These are phyloP conservation scores for Gila robusta DNA, from an alignment of 2,797 vertebrate species.

Conservation along the genomic window DNA sequence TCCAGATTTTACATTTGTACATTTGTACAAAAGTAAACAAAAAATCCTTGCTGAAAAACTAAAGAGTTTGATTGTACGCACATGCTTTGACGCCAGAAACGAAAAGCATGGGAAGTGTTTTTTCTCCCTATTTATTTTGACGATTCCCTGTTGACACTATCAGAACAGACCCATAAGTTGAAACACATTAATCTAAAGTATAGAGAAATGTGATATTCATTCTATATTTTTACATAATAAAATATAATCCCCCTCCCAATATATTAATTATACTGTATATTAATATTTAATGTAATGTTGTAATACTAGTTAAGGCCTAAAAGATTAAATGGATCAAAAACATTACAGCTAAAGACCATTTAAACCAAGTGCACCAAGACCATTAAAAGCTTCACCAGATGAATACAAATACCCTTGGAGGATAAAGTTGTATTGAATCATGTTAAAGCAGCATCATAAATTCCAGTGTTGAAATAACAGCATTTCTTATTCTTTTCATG, in stretches of 20 bases:
- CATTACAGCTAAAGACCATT: background rate
- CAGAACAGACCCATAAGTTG: background rate
- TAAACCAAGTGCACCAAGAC: background rate
- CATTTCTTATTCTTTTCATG: background rate
- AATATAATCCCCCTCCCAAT: background rate
- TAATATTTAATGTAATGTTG: background rate
- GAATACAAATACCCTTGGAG: background rate
- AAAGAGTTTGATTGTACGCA: background rate
- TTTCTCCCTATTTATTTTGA: background rate
- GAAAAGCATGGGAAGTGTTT: background rate
- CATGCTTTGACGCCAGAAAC: background rate
- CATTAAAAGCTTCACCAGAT: background rate
- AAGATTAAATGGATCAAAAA: background rate
- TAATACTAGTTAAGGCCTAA: background rate
- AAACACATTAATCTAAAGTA: background rate
- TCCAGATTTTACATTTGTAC: background rate
- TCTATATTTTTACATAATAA: background rate
- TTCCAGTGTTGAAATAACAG: background rate
- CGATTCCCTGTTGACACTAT: background rate
- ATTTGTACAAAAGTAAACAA: background rate
- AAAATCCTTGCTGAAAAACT: background rate
- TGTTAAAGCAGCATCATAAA: background rate
- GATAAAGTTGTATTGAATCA: background rate
- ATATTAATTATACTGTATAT: background rate
- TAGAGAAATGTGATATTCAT: background rate